These are phyloP conservation scores for Alcedo quadribrachys DNA, from an alignment of 2,797 vertebrate genomes.

Conservation along the genomic window DNA sequence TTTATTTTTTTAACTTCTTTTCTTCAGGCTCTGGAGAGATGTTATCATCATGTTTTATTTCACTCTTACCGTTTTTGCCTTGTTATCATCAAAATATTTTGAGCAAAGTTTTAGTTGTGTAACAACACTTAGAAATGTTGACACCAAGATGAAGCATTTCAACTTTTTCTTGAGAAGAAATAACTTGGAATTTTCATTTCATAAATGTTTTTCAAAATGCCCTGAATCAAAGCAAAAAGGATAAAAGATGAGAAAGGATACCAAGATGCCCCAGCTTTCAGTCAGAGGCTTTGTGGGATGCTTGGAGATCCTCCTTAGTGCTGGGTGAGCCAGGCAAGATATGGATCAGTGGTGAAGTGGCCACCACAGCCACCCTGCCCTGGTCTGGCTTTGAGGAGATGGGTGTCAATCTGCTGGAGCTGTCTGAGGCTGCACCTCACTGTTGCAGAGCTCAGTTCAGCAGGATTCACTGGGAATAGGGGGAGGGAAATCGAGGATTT, in stretches of 20 bases:
- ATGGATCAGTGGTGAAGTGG: background rate
- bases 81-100: background rate
- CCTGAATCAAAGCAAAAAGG: background rate
- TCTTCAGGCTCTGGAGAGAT: background rate
- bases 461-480: background rate
- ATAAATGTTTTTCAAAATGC: background rate
- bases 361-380: background rate
- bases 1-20: background rate
- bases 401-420: background rate
- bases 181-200: background rate
- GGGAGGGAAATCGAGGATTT: background rate
- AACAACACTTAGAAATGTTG: background rate
- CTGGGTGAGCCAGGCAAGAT: background rate
- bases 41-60: background rate
- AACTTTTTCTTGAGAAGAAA: background rate
- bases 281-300: background rate
- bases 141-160: background rate
- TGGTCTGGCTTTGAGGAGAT: background rate
- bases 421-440: background rate
- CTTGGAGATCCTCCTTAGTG: background rate
- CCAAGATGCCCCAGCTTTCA: background rate
- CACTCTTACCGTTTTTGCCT: background rate
- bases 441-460: background rate
- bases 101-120: background rate
- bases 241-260: background rate